These are phyloP conservation scores for Cottoperca gobio DNA, from an alignment of 2,797 vertebrate genomes.

Conservation along the genomic window DNA sequence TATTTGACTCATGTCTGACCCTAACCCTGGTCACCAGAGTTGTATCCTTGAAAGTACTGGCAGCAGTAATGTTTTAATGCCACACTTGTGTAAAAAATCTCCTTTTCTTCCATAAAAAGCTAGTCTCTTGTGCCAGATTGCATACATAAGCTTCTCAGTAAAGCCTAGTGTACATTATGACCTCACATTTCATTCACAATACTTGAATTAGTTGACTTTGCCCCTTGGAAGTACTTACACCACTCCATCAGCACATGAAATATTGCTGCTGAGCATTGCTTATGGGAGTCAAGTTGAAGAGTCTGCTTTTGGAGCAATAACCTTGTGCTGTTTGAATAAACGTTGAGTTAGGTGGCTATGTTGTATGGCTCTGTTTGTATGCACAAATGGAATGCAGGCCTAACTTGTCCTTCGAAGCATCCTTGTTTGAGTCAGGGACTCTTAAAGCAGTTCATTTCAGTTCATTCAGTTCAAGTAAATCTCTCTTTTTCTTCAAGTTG, in stretches of 20 bases:
- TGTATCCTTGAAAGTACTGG: not conserved
- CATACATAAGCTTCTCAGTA: conserved; percentile 2
- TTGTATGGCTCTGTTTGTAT: conserved; percentile 30
- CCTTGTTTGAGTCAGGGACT: conserved; percentile 36
- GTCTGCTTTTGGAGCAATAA: conserved; percentile 37
- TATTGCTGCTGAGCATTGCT: conserved; percentile 15
- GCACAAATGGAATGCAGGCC: conserved; percentile 30
- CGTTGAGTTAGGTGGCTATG: conserved; percentile 14
- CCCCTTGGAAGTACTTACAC: conserved; percentile 15
- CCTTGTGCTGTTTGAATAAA: conserved; percentile 41
- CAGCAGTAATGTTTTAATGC: not conserved
- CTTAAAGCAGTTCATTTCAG: conserved; percentile 48
- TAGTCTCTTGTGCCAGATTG: not conserved
- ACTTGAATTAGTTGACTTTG: conserved; percentile 23
- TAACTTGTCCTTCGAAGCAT: conserved; percentile 39
- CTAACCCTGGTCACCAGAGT: not conserved
- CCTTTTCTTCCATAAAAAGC: conserved; percentile 21
- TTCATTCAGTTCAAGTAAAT: conserved; percentile 54
- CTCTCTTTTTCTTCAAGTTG: conserved; percentile 42
- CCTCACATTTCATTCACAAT: conserved; percentile 19
- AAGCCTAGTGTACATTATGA: conserved; percentile 22
- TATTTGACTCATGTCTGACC: not conserved
- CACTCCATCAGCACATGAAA: conserved; percentile 13
- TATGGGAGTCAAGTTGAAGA: conserved; percentile 31
- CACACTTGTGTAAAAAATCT: conserved; percentile 2